Evolutionary conservation across 2,113 vertebrate species (phyloP).

Genomic region (Crotalus horridus): DNA sequence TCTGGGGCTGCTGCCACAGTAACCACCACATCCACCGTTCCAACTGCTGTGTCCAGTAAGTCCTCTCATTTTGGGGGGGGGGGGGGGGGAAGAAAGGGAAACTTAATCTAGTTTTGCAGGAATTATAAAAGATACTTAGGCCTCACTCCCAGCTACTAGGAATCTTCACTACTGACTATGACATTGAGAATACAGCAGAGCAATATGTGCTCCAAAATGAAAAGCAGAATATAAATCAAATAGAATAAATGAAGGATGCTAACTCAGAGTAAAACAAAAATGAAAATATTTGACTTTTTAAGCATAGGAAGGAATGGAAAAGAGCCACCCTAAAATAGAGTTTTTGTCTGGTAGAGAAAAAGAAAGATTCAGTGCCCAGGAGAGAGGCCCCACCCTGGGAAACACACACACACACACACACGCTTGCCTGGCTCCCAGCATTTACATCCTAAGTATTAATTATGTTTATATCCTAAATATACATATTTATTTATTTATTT

Average conservation of each 20-base stretch:
- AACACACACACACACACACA: not conserved
- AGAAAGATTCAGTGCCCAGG: not conserved
- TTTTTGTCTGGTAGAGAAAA: not conserved
- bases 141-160: not conserved
- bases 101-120: not conserved
- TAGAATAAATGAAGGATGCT: not conserved
- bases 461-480: not conserved
- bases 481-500: too few species aligned
- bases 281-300: not conserved
- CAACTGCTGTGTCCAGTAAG: constrained; percentile 68
- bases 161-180: not conserved
- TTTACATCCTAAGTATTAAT: too few species aligned
- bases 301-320: not conserved
- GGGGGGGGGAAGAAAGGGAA: not conserved
- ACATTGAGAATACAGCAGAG: not conserved
- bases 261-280: not conserved
- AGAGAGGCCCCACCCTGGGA: not conserved
- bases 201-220: not conserved
- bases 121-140: not conserved
- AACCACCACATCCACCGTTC: constrained; percentile 39
- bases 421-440: too few species aligned
- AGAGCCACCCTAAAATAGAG: not conserved
- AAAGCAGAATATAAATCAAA: not conserved
- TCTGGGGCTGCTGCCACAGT: constrained; percentile 6
- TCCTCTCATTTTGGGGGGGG: not conserved